Base-by-base conservation (phyloP, 2,888 invertebrate genomes). In the Chelonus formosanus region DNA sequence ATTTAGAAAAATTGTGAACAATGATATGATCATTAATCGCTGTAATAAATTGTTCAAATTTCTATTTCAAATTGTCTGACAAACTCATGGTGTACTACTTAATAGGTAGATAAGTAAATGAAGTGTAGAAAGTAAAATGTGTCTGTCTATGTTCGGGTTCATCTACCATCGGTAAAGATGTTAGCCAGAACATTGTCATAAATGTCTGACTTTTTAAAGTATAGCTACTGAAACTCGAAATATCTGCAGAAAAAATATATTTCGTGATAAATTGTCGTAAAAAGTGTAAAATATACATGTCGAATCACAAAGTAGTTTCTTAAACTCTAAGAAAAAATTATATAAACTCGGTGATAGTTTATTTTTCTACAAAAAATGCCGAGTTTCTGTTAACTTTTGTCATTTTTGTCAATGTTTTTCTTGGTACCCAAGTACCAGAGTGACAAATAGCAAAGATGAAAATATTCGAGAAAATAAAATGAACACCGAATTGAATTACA, bases 311-410 rank as follows among this genome's bases (percentile, higher is more conserved):
- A 52, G 32, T 52, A 52, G 32, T 52, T 8, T 47, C 44, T 35
- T 10, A 45, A 47, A 34, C 5, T n/a, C 7, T 43, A 44, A 47
- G 43, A 57, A 57, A 35, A 45, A 32, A 59, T 31, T 52, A 7
- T 40, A 5, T 32, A 7, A 48, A n/a, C 50, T 63, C 57, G 59
- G 55, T 34, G 55, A 76, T 74, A 73, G 76, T 78, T 82, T 82
- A 82, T 82, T 82, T 82, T 82, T 82, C 75, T 82, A 81, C 76
- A 74, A 71, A 75, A 67, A 71, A 74, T 71, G 65, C 71, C 73
- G 76, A 74, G 75, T 69, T 71, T 56, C 69, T 64, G 63, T 45
- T 31, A n/a, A 44, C 7, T 43, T 43, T 53, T 31, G 69, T 66
- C 64, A 52, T 7, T 6, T 66, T 58, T 68, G 55, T 63, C 69